A percentile compares a stretch with the other conserved stretches of the same genome.
Conservation (phyloP, 2,797 vertebrate species). For the Gephyroberyx darwinii region DNA sequence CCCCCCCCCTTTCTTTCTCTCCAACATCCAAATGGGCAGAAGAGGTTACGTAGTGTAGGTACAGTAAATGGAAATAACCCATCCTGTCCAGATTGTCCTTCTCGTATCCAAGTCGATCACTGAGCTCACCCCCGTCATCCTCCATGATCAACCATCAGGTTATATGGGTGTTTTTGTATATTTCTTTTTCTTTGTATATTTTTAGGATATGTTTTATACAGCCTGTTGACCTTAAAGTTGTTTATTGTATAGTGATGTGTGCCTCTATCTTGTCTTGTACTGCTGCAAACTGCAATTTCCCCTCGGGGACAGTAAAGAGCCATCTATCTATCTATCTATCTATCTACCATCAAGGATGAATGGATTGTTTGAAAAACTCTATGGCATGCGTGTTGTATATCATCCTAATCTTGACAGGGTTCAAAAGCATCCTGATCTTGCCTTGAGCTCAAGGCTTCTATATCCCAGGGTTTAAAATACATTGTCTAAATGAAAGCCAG, state of each 20-base stretch:
- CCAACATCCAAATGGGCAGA: neutral
- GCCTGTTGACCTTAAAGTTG: too few species aligned
- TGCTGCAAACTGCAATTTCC: too few species aligned
- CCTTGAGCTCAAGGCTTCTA: constrained; percentile 52
- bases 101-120: neutral
- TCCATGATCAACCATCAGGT: constrained; percentile 26
- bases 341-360: constrained; percentile 10
- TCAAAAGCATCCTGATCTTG: constrained; percentile 42
- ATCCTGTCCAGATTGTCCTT: neutral
- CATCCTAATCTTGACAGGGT: constrained; percentile 36
- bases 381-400: constrained; percentile 41
- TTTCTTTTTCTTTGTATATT: too few species aligned
- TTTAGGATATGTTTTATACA: too few species aligned
- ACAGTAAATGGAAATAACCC: neutral
- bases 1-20: neutral
- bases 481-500: constrained; percentile 52
- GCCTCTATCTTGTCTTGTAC: too few species aligned
- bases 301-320: too few species aligned
- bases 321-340: too few species aligned
- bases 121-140: neutral
- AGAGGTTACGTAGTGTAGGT: neutral
- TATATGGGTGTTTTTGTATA: constrained; percentile 45
- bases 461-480: constrained; percentile 37
- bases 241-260: too few species aligned
- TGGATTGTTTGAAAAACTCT: constrained; percentile 18